Evolutionary conservation across 1,140 invertebrate genomes (phyloP).

Genomic region (Protaetia brevitarsis): DNA sequence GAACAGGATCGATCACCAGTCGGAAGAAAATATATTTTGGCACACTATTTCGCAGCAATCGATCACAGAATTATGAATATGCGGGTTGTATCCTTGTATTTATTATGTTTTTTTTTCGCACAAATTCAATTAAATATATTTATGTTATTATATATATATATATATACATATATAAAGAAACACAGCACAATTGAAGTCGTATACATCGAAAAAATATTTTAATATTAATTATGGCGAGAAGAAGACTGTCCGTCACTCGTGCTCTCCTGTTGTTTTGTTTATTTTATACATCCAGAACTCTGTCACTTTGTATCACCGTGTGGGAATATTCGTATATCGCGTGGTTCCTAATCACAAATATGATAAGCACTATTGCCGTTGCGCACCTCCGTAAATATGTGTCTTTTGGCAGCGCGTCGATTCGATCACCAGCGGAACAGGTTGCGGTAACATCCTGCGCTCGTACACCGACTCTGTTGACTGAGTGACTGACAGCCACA

Average conservation of each 20-base stretch:
- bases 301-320: conserved; percentile 27
- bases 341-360: not conserved
- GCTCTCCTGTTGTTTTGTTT: not conserved
- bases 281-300: conserved; percentile 12
- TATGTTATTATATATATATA: not conserved
- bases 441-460: conserved; percentile 39
- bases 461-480: conserved; percentile 44
- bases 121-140: not conserved
- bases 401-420: not conserved
- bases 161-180: not conserved
- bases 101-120: not conserved
- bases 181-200: conserved; percentile 10
- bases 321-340: not conserved
- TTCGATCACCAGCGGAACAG: conserved; percentile 23
- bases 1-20: not conserved
- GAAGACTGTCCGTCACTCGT: not conserved
- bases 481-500: conserved; percentile 49
- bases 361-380: conserved; percentile 22
- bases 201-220: not conserved
- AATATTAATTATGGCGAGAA: not conserved
- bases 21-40: not conserved
- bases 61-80: not conserved
- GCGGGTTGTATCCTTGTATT: not conserved
- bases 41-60: not conserved
- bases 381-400: conserved; percentile 23